Evolutionary conservation across 2,888 invertebrate species (phyloP), one percentile per base, ranked within the genome.

Genomic region (Lithophane leautieri): DNA sequence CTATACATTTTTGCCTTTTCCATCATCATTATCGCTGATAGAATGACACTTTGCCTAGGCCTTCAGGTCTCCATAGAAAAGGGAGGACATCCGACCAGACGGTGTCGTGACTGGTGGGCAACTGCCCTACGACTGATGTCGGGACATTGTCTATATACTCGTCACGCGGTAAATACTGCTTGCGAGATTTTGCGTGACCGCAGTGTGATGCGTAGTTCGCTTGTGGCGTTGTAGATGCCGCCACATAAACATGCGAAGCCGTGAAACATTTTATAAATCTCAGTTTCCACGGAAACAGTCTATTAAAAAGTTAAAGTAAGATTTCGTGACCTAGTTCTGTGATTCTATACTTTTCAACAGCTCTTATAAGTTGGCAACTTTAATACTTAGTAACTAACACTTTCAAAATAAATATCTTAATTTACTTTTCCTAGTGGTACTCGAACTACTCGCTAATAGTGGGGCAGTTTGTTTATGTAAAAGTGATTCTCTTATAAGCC

Each of bases 251-350:
- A 42, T 44, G 22, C 8, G 19, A 80, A 62, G 19, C 22, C 14
- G 4, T 50, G 25, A 47, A 71, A 54, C 52, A 54, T 63, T 68
- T 70, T 44, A 70, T 68, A 54, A 63, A 60, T 50, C n/a, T 34
- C 52, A 19, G 25, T 67, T 72, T 65, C 40, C 2, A 50, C 12
- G 60, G 47, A 34, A 81, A 68, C 25, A 16, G n/a, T 71, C 16
- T 67, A 50, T 52, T 56, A n/a, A 69, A 68, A 68, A 78, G 50
- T 82, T 82, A 7, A 71, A 25, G 50, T 56, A 66, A 66, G 40
- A 60, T 76, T 73, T 66, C 61, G 60, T 73, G 54, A 81, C 83
- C 81, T 60, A 78, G 25, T 83, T 78, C 50, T 61, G n/a, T 79
- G 56, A 72, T 75, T 66, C 75, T 70, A 79, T 81, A 68, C 50